These are phyloP conservation scores for Talpa occidentalis DNA, from an alignment of 2,113 vertebrate genomes.

Conservation along the genomic window DNA sequence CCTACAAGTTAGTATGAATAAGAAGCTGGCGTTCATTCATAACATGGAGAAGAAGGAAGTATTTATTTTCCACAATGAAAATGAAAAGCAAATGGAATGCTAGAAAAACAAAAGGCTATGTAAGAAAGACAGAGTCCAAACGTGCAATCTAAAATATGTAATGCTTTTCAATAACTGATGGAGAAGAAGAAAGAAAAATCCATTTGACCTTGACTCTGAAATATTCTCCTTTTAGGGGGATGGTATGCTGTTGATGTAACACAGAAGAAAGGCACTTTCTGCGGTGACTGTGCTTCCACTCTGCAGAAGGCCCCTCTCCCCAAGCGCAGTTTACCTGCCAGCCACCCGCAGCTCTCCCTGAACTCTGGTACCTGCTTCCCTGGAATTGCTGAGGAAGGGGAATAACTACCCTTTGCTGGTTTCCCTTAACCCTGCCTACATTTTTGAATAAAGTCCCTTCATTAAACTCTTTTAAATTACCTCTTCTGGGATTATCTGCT, in stretches of 20 bases:
- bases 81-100: not conserved
- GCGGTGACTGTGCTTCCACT: not conserved
- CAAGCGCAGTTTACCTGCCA: not conserved
- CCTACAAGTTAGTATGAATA: not conserved
- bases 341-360: not conserved
- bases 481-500: not conserved
- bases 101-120: not conserved
- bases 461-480: not conserved
- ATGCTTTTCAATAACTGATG: not conserved
- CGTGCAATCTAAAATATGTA: not conserved
- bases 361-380: not conserved
- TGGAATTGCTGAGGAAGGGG: not conserved
- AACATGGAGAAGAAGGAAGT: not conserved
- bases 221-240: not conserved
- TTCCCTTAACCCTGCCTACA: not conserved
- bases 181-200: slow-evolving; percentile 30
- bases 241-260: not conserved
- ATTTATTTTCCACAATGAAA: slow-evolving; percentile 13
- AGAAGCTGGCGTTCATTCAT: not conserved
- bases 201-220: not conserved
- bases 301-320: not conserved
- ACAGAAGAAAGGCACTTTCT: not conserved
- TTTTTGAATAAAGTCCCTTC: not conserved
- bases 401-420: not conserved
- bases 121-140: slow-evolving; percentile 18